Percentiles rank a stretch among this genome's conserved stretches.
These are phyloP conservation scores for Cataglyphis hispanica DNA, from an alignment of 1,140 invertebrate genomes.

Conservation along the genomic window DNA sequence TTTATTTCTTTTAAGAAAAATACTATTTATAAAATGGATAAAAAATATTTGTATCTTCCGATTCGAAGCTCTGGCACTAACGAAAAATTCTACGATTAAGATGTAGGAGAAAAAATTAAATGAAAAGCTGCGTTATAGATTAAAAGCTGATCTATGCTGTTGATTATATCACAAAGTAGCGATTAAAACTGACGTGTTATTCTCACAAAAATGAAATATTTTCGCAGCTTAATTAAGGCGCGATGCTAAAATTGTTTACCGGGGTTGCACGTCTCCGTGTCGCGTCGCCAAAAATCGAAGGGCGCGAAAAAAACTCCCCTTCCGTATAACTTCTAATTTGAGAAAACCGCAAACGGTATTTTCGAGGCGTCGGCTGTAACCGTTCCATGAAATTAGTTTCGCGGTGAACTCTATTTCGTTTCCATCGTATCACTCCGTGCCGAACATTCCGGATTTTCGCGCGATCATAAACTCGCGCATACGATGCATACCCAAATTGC, in stretches of 20 bases:
- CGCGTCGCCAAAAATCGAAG: constrained; percentile 36
- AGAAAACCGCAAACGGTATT: constrained; percentile 73
- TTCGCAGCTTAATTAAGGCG: constrained; percentile 38
- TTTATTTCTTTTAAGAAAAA: background rate
- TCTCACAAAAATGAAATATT: constrained; percentile 13
- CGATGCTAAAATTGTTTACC: constrained; percentile 54
- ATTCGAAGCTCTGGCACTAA: background rate
- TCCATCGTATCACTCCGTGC: constrained; percentile 78
- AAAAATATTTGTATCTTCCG: background rate
- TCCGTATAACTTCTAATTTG: constrained; percentile 72
- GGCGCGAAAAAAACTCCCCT: constrained; percentile 22
- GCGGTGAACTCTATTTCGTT: constrained; percentile 75
- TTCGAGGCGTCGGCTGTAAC: constrained; percentile 75
- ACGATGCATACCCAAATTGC: constrained; percentile 78
- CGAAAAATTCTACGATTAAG: constrained; percentile 9
- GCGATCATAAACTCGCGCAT: constrained; percentile 78
- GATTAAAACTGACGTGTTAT: constrained; percentile 29
- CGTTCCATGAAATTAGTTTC: constrained; percentile 76
- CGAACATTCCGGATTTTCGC: constrained; percentile 77
- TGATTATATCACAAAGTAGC: constrained; percentile 20
- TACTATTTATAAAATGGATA: background rate
- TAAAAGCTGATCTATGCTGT: constrained; percentile 5
- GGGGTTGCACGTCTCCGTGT: constrained; percentile 37
- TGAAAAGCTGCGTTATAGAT: constrained; percentile 19
- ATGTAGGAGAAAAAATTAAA: background rate